Percentiles rank a stretch among this genome's conserved stretches.
phyloP scores from a whole-genome alignment of 1,140 invertebrate species.

The Neomicropteryx cornuta region DNA sequence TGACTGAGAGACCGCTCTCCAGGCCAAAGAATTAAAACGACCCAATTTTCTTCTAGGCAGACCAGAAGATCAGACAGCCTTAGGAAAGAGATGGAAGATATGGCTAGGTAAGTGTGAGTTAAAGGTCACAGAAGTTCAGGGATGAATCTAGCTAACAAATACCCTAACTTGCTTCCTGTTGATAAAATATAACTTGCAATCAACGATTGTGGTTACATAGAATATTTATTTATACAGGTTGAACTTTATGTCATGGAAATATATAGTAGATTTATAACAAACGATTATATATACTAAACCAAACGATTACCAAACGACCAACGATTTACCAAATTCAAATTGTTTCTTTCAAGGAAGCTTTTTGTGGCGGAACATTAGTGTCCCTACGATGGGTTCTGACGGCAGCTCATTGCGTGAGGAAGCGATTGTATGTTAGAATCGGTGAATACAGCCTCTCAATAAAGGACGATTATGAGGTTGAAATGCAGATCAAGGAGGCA shows the following conservation, averaged over 20 bases:
- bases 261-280: too few species aligned
- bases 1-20: too few species aligned
- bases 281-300: not conserved
- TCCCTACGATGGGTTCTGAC: slow-evolving; percentile 80
- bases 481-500: slow-evolving; percentile 60
- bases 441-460: too few species aligned
- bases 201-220: not conserved
- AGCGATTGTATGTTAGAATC: slow-evolving; percentile 65
- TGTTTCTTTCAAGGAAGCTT: slow-evolving; percentile 52
- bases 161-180: too few species aligned
- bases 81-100: too few species aligned
- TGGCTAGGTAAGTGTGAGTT: too few species aligned
- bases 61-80: too few species aligned
- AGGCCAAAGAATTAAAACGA: too few species aligned
- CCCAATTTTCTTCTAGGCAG: too few species aligned
- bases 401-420: slow-evolving; percentile 79
- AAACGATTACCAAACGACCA: not conserved
- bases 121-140: too few species aligned
- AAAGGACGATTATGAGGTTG: slow-evolving; percentile 36
- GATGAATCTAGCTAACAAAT: too few species aligned
- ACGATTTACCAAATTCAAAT: not conserved
- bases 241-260: not conserved
- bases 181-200: not conserved
- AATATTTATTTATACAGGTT: not conserved
- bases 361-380: slow-evolving; percentile 86